Evolutionary conservation across 2,888 invertebrate genomes (phyloP), one percentile per base, ranked within the genome.

Genomic region (Lydus trimaculatus): DNA sequence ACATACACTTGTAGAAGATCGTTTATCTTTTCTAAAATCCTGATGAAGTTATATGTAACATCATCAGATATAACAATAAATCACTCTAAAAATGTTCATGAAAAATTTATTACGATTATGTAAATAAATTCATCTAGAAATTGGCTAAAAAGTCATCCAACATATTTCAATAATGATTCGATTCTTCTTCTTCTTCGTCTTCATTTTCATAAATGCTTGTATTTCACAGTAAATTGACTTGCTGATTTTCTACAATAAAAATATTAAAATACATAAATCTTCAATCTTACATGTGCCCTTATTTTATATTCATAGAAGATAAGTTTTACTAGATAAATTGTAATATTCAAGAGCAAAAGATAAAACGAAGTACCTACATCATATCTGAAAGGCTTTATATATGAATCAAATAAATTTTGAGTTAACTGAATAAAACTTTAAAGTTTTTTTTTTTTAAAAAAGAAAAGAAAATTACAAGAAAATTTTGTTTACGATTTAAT

Each of bases 11-110:
- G 11, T 48, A 20, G 48, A 0, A n/a, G 48, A 20, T 48, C 48
- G 48, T 48, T 48, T 48, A 48, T 48, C 48, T 48, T 48, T 48
- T 48, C 20, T 11, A 48, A 20, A 48, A 48, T 48, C 48, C 48
- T 48, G 48, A 48, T 20, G 48, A 48, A 48, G 48, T 48, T 33
- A 23, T 48, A 48, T 48, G 48, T 48, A 48, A 48, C 23, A 23
- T 48, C 20, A 48, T 48, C 48, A 20, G 48, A 48, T 48, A 48
- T 9, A 48, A 48, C 11, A 48, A 48, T 48, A 48, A 48, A 48
- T 48, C 48, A 48, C 9, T 20, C 48, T 48, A 2, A 33, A n/a
- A 48, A 20, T 20, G 7, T 20, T 48, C 48, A 20, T 48, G 48
- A 20, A 48, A 48, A 48, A 48, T 48, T 48, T 48, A 48, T 48